phyloP scores from a whole-genome alignment of 2,888 invertebrate species.

The Diaphora mendica region DNA sequence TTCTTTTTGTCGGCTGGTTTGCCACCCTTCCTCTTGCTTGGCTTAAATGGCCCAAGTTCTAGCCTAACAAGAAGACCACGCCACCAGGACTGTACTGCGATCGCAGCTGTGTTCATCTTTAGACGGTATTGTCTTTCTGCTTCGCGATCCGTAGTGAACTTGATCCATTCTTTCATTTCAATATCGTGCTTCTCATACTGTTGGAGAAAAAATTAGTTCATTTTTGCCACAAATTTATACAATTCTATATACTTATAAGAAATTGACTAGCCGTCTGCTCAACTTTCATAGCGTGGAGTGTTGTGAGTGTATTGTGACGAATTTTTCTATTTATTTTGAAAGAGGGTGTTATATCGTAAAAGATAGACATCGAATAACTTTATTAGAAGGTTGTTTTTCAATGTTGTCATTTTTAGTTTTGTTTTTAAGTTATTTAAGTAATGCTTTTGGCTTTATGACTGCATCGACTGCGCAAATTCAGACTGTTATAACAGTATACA shows the following conservation, averaged over 20 bases:
- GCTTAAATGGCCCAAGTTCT: slow-evolving; percentile 34
- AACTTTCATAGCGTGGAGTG: not conserved
- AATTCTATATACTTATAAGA: not conserved
- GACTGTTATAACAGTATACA: no score
- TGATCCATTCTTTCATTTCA: slow-evolving; percentile 68
- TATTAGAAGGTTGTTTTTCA: no score
- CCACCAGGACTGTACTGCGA: slow-evolving; percentile 81
- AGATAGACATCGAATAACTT: not conserved
- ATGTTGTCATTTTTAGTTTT: no score
- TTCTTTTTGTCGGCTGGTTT: slow-evolving; percentile 1
- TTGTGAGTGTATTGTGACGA: not conserved
- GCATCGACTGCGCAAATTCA: no score
- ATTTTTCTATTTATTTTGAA: not conserved
- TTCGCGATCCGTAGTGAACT: slow-evolving; percentile 61
- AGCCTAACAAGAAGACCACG: slow-evolving; percentile 55
- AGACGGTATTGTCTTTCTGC: slow-evolving; percentile 67
- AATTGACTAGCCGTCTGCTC: no score
- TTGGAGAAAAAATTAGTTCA: not conserved
- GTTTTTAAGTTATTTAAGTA: no score
- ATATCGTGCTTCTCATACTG: slow-evolving; percentile 54
- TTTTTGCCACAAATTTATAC: not conserved
- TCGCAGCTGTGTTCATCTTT: slow-evolving; percentile 73
- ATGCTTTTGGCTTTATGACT: no score
- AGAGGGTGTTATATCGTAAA: not conserved
- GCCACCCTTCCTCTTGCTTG: slow-evolving; percentile 6